These are phyloP conservation scores for Mesopsocus fuscifrons DNA, from an alignment of 2,888 invertebrate species.

Conservation along the genomic window DNA sequence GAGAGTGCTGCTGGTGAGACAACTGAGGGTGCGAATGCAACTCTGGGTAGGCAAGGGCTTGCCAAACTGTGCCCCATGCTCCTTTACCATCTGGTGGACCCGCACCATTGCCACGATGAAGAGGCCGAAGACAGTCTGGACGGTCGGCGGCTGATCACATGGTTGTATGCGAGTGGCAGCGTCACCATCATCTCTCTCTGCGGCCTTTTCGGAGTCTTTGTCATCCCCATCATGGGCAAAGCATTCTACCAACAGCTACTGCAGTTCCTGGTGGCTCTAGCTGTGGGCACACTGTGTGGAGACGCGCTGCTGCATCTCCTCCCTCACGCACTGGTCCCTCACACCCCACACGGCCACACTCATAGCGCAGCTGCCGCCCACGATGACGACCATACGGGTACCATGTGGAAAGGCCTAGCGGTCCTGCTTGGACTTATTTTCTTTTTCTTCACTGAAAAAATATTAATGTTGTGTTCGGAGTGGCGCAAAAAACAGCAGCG, in stretches of 20 bases:
- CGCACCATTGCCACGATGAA: neutral
- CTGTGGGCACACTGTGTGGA: constrained; percentile 78
- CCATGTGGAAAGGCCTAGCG: constrained; percentile 70
- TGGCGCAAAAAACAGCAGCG: constrained; percentile 59
- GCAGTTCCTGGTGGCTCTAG: constrained; percentile 82
- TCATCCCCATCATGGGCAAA: constrained; percentile 81
- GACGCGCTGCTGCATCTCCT: constrained; percentile 83
- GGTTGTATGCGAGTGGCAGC: constrained; percentile 66
- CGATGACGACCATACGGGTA: constrained; percentile 33
- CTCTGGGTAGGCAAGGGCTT: neutral
- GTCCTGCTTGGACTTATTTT: constrained; percentile 67
- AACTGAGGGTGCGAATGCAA: neutral
- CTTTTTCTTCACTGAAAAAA: constrained; percentile 78
- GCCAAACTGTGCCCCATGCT: neutral
- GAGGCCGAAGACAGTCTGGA: neutral
- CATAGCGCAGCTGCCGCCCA: constrained; percentile 12
- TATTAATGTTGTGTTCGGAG: constrained; percentile 56
- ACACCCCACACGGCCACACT: neutral
- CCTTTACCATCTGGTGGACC: neutral
- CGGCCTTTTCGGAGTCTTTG: constrained; percentile 69
- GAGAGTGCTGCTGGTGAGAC: neutral
- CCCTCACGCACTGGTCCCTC: constrained; percentile 36
- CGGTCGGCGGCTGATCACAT: constrained; percentile 22
- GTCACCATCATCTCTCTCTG: constrained; percentile 72
- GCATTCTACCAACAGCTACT: constrained; percentile 73